Evolutionary conservation across 2,888 invertebrate genomes (phyloP).

Genomic region (Ethmia dodecea): DNA sequence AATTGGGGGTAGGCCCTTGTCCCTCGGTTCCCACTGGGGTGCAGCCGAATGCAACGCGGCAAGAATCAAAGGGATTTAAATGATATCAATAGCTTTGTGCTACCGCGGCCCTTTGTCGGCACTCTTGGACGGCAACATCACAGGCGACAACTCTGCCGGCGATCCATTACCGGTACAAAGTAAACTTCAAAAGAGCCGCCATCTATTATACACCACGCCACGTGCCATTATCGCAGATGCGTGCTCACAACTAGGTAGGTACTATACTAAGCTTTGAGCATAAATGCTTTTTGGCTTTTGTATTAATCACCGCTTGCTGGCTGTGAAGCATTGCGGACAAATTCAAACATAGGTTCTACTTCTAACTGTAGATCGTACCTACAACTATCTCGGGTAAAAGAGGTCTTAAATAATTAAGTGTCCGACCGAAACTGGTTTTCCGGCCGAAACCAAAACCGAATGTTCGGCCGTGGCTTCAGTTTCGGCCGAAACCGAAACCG

Average conservation of each 20-base stretch:
- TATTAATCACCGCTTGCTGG: too few relatives aligned
- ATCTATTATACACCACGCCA: slow-evolving; percentile 50
- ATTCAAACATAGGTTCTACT: too few relatives aligned
- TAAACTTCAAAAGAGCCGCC: slow-evolving; percentile 60
- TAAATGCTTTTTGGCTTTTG: slow-evolving; percentile 7
- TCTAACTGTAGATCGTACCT: too few relatives aligned
- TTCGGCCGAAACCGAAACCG: too few relatives aligned
- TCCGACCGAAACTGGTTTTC: too few relatives aligned
- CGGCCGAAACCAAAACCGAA: too few relatives aligned
- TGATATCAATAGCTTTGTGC: slow-evolving; percentile 71
- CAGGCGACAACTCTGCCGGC: slow-evolving; percentile 45
- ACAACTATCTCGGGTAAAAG: too few relatives aligned
- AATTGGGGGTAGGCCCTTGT: slow-evolving; percentile 18
- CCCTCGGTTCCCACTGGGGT: slow-evolving; percentile 41
- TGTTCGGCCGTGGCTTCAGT: too few relatives aligned
- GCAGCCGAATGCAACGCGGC: slow-evolving; percentile 39
- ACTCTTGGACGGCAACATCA: slow-evolving; percentile 48
- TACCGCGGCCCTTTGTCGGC: slow-evolving; percentile 68
- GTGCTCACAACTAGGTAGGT: too few relatives aligned
- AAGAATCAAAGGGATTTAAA: slow-evolving; percentile 64
- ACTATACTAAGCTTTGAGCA: slow-evolving; percentile 14
- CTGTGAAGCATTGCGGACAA: too few relatives aligned
- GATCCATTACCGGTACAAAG: slow-evolving; percentile 58
- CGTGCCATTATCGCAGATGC: slow-evolving; percentile 43
- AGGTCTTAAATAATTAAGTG: too few relatives aligned